Conservation (phyloP, 2,888 invertebrate genomes). For the Priocnemis perturbator region DNA sequence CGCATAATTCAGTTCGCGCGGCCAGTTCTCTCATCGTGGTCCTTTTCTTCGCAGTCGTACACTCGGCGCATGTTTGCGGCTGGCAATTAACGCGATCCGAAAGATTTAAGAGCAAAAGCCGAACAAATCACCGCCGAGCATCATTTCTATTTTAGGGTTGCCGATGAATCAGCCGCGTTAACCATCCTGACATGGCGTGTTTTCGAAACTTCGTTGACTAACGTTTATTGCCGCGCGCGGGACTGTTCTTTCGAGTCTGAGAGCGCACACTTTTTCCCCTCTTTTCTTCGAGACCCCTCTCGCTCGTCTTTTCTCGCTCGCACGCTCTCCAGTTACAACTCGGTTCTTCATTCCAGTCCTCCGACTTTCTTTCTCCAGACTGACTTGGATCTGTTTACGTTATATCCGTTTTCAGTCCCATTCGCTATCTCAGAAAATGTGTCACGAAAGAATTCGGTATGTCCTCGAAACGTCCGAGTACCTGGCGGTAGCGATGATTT, state of each 20-base stretch:
- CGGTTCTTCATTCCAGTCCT: too few relatives aligned
- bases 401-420: too few relatives aligned
- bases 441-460: too few relatives aligned
- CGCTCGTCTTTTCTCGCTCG: not conserved
- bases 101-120: constrained; percentile 55
- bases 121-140: constrained; percentile 54
- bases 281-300: not conserved
- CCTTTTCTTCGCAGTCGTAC: not conserved
- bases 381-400: too few relatives aligned
- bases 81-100: constrained; percentile 37
- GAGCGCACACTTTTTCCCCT: constrained; percentile 15
- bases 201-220: constrained; percentile 51
- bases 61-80: constrained; percentile 6
- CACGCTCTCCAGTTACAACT: too few relatives aligned
- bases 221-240: constrained; percentile 58
- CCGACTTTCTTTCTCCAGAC: too few relatives aligned
- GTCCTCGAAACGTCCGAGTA: too few relatives aligned
- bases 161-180: constrained; percentile 58
- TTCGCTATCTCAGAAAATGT: too few relatives aligned
- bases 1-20: too few relatives aligned
- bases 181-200: constrained; percentile 42
- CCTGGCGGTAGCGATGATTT: too few relatives aligned
- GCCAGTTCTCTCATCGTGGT: too few relatives aligned
- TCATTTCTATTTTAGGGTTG: constrained; percentile 70
- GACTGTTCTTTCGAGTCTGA: constrained; percentile 33